Evolutionary conservation across 2,113 vertebrate species (phyloP).

Genomic region (Leiothrix lutea): DNA sequence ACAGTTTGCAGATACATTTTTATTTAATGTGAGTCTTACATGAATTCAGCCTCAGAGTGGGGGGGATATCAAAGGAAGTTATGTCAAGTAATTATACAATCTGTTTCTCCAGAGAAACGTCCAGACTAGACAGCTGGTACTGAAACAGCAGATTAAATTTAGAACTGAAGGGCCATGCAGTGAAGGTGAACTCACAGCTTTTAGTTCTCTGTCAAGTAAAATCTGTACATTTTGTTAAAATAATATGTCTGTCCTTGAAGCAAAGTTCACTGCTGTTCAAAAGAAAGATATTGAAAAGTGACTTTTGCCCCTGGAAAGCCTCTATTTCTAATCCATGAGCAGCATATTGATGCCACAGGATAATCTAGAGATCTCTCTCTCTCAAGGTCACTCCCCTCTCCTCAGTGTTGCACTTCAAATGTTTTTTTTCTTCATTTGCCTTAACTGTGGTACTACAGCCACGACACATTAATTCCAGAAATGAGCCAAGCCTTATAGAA

Average conservation of each 20-base stretch:
- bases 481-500: not conserved
- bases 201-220: not conserved
- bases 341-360: not conserved
- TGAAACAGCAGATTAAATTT: slow-evolving; percentile 36
- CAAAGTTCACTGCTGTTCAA: not conserved
- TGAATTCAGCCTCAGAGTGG: not conserved
- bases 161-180: not conserved
- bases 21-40: not conserved
- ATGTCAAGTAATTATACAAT: slow-evolving; percentile 20
- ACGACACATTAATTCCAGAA: not conserved
- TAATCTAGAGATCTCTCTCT: not conserved
- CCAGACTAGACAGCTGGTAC: not conserved
- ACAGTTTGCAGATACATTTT: not conserved
- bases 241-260: not conserved
- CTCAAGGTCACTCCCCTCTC: not conserved
- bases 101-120: slow-evolving; percentile 14
- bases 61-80: not conserved
- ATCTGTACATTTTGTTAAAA: not conserved
- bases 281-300: not conserved
- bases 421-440: not conserved
- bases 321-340: not conserved
- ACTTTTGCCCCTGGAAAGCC: not conserved
- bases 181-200: not conserved
- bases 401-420: not conserved
- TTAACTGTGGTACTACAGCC: not conserved